Evolutionary conservation across 1,140 invertebrate genomes (phyloP), one percentile per base, ranked within the genome.

Genomic region (Atta colombica): DNA sequence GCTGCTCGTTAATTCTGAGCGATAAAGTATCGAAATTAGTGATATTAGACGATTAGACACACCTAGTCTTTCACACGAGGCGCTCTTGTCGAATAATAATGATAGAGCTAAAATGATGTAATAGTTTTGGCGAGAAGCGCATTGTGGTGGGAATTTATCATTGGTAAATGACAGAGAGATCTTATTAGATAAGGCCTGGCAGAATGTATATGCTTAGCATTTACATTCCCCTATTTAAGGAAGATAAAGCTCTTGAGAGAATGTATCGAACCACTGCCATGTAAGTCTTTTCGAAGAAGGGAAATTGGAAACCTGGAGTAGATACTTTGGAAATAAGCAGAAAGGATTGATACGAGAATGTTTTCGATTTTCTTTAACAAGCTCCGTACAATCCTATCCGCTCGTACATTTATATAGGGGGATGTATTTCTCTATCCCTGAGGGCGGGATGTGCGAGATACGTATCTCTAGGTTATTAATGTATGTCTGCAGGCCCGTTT

Each of bases 381-480:
- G 92, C 91, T 89, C 82, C 61, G 74, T 66, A 66, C 90, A 81
- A 89, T 88, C 90, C 93, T 91, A 89, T 16, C 49, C 91, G 91
- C 86, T 91, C 91, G 92, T 94, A 93, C 91, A 93, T 94, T 94
- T 93, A 93, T 94, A 93, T 92, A 10, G 88, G 89, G 89, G 92
- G 90, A 93, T 93, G 91, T 92, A 92, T 93, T 89, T 92, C 85
- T 89, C 82, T 85, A 86, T 92, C 86, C 87, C 65, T 28, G 61
- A 92, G 92, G 92, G 88, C 91, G 92, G 88, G 72, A 58, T 58
- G 87, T 91, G 58, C 75, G 84, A 94, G 94, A 94, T 94, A 92
- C 92, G 92, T 93, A 94, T 94, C 94, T 94, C 90, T 87, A 87
- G 91, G 94, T 94, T 94, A 94, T 94, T 94, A 94, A 95, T 95